Conservation (phyloP, 2,888 invertebrate genomes). For the Philhelius pedissequus region DNA sequence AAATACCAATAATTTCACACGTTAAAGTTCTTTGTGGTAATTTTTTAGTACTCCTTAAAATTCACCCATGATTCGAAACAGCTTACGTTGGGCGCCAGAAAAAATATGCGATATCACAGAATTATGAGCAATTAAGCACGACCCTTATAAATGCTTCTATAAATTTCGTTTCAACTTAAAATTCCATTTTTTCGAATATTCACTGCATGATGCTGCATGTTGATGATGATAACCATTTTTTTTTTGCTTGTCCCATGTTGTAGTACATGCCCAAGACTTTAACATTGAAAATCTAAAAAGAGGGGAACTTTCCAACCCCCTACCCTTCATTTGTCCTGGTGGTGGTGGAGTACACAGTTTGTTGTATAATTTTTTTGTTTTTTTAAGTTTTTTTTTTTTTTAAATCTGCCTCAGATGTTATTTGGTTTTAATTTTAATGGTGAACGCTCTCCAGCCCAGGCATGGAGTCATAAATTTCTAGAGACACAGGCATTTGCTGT, state of each 20-base stretch:
- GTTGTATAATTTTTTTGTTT: not conserved
- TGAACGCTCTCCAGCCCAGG: slow-evolving; percentile 22
- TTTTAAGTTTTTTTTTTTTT: not conserved
- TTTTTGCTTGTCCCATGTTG: not conserved
- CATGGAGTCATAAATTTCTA: slow-evolving; percentile 56
- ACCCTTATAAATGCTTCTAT: not conserved
- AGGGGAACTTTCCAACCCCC: slow-evolving; percentile 10
- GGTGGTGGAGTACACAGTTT: slow-evolving; percentile 4
- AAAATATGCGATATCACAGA: no score
- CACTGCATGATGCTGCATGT: slow-evolving; percentile 60
- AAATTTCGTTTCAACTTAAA: slow-evolving; percentile 1
- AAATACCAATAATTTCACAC: no score
- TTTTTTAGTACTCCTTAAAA: no score
- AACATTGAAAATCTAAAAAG: slow-evolving; percentile 11
- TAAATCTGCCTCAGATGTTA: slow-evolving; percentile 63
- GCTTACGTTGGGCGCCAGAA: no score
- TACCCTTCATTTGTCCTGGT: not conserved
- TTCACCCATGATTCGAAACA: no score
- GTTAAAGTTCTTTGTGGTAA: no score
- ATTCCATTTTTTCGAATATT: slow-evolving; percentile 51
- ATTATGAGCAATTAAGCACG: not conserved
- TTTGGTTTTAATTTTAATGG: slow-evolving; percentile 68
- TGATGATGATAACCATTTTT: slow-evolving; percentile 37
- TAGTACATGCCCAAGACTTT: slow-evolving; percentile 10
- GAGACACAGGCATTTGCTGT: slow-evolving; percentile 38